Evolutionary conservation across 30 jellyfish, hydroid and myxozoan genomes (phyloP), one percentile per base, ranked within the genome.

Genomic region (Catostylus mosaicus): DNA sequence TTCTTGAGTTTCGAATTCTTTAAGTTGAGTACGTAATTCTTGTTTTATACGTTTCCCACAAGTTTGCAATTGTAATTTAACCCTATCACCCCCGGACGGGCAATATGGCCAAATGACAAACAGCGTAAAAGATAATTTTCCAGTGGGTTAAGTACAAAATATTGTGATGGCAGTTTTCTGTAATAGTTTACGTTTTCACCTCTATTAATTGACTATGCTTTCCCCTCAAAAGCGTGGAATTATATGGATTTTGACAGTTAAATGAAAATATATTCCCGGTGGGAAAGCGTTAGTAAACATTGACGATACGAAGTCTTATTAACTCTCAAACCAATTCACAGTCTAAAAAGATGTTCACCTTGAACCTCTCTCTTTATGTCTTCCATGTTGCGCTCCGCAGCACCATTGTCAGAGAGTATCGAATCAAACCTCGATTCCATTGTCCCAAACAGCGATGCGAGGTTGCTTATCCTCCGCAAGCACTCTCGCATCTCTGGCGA

Each of bases 401-500:
- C 3, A 16, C 26, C 38, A 37, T 26, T 23, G 5, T 16, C 38
- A 8, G 37, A 35, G 5, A 59, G 4, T 1, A 18, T 37, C 3
- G 71, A 2, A n/a, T 5, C 26, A 3, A 59, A 5, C 71, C 38
- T 59, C 71, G 36, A 7, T 35, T 40, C 82, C 22, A 69, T 24
- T 3, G 30, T 38, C 46, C 14, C 32, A 20, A 18, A 33, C 43
- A n/a, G 62, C 2, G 67, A 8, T 37, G 64, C 38, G 38, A 59
- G 36, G 38, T 29, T 26, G 6, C 71, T 37, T 1, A 59, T 19
- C 71, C 38, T 59, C 71, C 26, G 71, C 71, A 59, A 27, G 38
- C 71, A 59, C 38, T 59, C 71, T 26, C 26, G 4, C 38, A 59
- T 59, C 71, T 59, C 71, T 2, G 37, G n/a, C 1, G 71, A 59